phyloP scores from a whole-genome alignment of 2,113 vertebrate species.

The Centrocercus urophasianus region DNA sequence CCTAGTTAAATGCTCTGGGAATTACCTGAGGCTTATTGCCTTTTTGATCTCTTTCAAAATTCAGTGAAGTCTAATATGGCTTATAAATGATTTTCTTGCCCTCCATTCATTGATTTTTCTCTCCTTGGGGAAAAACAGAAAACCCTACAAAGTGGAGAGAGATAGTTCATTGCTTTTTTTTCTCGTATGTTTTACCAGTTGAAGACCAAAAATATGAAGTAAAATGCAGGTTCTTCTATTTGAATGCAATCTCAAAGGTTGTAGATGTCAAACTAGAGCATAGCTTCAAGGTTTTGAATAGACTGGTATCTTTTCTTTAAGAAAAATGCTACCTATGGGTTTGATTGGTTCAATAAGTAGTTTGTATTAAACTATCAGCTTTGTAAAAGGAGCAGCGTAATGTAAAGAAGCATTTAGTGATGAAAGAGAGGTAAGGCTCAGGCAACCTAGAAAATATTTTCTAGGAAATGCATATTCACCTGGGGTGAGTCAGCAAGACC shows the following conservation, averaged over 20 bases:
- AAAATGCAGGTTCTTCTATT: background rate
- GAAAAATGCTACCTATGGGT: conserved; percentile 8
- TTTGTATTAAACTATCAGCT: conserved; percentile 2
- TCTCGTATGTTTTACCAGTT: background rate
- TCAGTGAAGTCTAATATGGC: background rate
- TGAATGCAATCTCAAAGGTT: conserved; percentile 39
- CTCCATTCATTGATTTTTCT: background rate
- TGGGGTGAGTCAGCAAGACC: background rate
- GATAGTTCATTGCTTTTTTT: conserved; percentile 2
- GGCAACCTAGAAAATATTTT: background rate
- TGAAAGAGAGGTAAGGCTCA: background rate
- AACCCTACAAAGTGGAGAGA: background rate
- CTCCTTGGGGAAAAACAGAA: background rate
- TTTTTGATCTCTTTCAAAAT: conserved; percentile 24
- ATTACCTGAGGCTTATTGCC: background rate
- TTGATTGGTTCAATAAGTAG: conserved; percentile 5
- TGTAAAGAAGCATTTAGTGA: background rate
- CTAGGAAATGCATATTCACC: background rate
- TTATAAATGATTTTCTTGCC: background rate
- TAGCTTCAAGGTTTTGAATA: conserved; percentile 45
- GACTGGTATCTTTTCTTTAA: background rate
- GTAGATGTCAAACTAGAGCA: conserved; percentile 44
- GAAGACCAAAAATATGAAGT: background rate
- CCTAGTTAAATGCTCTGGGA: background rate
- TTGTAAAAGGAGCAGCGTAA: background rate